Base-by-base conservation (phyloP, 1,140 invertebrate genomes). In the Pantala flavescens region DNA sequence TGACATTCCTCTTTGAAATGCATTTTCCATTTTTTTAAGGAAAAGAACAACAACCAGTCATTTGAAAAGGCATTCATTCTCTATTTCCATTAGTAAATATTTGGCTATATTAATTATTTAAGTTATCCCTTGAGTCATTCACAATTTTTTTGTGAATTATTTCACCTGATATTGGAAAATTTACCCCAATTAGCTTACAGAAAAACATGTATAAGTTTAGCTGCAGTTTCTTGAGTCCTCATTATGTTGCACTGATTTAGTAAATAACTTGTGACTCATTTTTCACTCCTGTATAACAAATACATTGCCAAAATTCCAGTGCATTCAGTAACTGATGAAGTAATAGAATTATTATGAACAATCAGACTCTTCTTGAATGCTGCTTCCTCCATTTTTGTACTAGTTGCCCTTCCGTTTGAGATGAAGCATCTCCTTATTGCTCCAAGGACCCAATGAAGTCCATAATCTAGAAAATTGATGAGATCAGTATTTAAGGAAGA, bases 371-470 rank as follows among this genome's bases (percentile, higher is more conserved):
- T 63, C 49, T 63, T 63, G n/a, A 63, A 63, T 19, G 49, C 49
- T 63, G 49, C 49, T 63, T 63, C 49, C 49, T 63, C 49, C 49
- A 63, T 63, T 63, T 36, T 63, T 63, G 49, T 63, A 63, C 49
- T 63, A 63, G 49, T 63, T 63, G 49, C 49, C 49, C 49, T 63
- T 63, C 49, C 49, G 49, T 63, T 63, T 63, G 49, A 63, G 49
- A 63, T 63, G 49, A 63, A 19, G 49, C 49, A 63, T 63, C 49
- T 63, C 49, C 49, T 63, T 63, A 63, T 63, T 63, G 49, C 49
- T 63, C 49, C 49, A 63, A 63, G 49, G 49, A 63, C 49, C 14
- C 49, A 63, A 63, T 63, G 49, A 63, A 63, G 49, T 63, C 49
- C 49, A 63, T 63, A 12, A 63, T 63, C 49, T 63, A 63, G 49